Conservation (phyloP, 2,888 invertebrate species). For the Zeuzera pyrina region DNA sequence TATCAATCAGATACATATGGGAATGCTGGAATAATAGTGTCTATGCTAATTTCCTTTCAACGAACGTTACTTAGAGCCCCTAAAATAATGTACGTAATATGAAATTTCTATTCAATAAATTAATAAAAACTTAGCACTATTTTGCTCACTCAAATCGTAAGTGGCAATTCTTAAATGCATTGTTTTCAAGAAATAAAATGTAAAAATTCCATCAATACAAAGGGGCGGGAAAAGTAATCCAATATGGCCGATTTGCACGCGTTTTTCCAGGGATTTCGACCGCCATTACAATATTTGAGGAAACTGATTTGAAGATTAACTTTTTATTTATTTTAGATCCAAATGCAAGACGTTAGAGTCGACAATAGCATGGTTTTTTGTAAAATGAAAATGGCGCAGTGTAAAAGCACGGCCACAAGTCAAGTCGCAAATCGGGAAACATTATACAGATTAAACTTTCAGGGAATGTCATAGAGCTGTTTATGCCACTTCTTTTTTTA, state of each 20-base stretch:
- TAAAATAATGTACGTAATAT: too few relatives aligned
- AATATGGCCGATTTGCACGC: slow-evolving; percentile 48
- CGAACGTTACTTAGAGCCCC: too few relatives aligned
- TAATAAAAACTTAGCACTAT: too few relatives aligned
- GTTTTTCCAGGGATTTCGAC: slow-evolving; percentile 35
- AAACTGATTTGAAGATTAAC: slow-evolving; percentile 30
- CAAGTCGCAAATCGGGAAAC: slow-evolving; percentile 55
- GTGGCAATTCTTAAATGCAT: too few relatives aligned
- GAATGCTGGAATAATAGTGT: too few relatives aligned
- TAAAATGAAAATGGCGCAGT: slow-evolving; percentile 19
- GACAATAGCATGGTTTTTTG: slow-evolving; percentile 13
- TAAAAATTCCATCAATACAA: slow-evolving; percentile 8
- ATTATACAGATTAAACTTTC: slow-evolving; percentile 54
- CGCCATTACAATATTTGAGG: slow-evolving; percentile 48
- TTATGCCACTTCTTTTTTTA: slow-evolving; percentile 1
- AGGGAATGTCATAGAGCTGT: slow-evolving; percentile 27
- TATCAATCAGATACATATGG: too few relatives aligned
- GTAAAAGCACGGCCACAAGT: slow-evolving; percentile 42
- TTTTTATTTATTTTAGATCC: too few relatives aligned
- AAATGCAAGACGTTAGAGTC: slow-evolving; percentile 8
- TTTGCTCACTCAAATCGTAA: too few relatives aligned
- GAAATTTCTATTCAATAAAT: too few relatives aligned
- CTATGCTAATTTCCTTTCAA: too few relatives aligned
- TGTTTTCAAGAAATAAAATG: too few relatives aligned
- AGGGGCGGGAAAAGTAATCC: slow-evolving; percentile 38